A percentile compares a stretch with the other conserved stretches of the same genome.
These are phyloP conservation scores for Hucho hucho DNA, from an alignment of 2,113 vertebrate species.

Conservation along the genomic window DNA sequence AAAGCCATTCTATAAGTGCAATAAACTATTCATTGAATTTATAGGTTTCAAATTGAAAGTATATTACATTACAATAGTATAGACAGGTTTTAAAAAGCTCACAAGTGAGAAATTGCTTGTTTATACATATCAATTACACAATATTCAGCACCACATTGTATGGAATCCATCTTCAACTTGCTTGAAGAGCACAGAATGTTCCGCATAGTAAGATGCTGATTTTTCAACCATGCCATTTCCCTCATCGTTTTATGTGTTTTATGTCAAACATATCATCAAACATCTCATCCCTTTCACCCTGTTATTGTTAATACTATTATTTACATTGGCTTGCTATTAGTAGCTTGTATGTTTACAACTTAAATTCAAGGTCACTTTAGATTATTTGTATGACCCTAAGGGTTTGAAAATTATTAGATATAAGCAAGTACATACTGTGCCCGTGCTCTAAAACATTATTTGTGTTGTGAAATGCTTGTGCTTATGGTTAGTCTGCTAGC, in stretches of 20 bases:
- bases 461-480: not conserved
- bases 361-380: not conserved
- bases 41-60: slow-evolving; percentile 14
- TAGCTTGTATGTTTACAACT: too few species aligned
- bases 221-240: not conserved
- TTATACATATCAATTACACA: not conserved
- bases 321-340: not conserved
- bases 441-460: not conserved
- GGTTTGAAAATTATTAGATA: not conserved
- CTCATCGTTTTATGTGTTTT: slow-evolving; percentile 3
- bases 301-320: not conserved
- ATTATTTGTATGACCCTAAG: not conserved
- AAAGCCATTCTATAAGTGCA: not conserved
- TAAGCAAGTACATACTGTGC: not conserved
- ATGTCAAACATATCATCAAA: slow-evolving; percentile 14
- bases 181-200: slow-evolving; percentile 1
- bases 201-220: not conserved
- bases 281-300: not conserved
- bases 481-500: not conserved
- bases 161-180: slow-evolving; percentile 17
- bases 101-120: slow-evolving; percentile 5
- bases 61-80: too few species aligned
- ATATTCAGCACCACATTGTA: slow-evolving; percentile 16
- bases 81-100: not conserved
- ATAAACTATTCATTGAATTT: slow-evolving; percentile 13